A percentile compares a stretch with the other conserved stretches of the same genome.
These are phyloP conservation scores for Leptinotarsa juncta DNA, from an alignment of 2,888 invertebrate genomes.

Conservation along the genomic window DNA sequence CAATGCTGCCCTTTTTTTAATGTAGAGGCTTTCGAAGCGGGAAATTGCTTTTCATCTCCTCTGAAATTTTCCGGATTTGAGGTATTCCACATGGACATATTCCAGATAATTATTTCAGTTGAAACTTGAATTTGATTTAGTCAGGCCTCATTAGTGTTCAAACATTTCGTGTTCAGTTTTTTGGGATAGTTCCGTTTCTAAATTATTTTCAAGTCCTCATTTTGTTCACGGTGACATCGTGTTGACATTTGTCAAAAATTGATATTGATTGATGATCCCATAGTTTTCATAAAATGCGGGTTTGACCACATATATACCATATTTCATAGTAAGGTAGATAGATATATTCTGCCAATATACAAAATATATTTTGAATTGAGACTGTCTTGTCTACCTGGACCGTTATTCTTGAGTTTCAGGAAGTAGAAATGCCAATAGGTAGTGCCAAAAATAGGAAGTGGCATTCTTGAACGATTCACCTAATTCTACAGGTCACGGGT, in stretches of 20 bases:
- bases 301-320: no score
- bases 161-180: background rate
- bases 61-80: slow-evolving; percentile 21
- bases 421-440: no score
- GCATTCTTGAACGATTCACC: no score
- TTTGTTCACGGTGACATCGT: background rate
- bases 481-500: no score
- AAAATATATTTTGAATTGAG: no score
- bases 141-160: background rate
- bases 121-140: background rate
- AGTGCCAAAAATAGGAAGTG: no score
- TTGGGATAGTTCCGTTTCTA: background rate
- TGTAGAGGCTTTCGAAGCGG: background rate
- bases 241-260: slow-evolving; percentile 7
- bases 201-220: background rate
- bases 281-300: no score
- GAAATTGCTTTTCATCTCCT: background rate
- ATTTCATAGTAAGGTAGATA: no score
- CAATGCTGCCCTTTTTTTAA: slow-evolving; percentile 30
- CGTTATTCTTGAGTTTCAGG: no score
- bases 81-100: slow-evolving; percentile 28
- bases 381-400: no score
- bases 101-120: background rate
- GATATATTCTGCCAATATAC: no score
- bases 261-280: no score